phyloP scores from a whole-genome alignment of 2,888 invertebrate species.

The Perizoma affinitatum region DNA sequence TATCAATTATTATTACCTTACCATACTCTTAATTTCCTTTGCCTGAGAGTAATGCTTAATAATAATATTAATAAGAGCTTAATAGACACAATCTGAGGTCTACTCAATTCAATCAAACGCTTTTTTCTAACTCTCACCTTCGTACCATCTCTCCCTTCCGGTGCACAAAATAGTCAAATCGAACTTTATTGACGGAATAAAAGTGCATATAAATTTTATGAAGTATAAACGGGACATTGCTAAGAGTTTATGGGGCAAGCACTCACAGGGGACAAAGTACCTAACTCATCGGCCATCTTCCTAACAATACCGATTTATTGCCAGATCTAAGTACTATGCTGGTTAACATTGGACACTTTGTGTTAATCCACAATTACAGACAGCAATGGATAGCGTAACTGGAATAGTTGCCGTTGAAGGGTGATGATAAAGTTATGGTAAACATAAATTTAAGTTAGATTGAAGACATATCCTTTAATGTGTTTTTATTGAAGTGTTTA shows the following conservation, averaged over 20 bases:
- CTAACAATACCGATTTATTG: constrained; percentile 29
- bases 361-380: constrained; percentile 25
- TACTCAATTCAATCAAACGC: background rate
- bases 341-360: background rate
- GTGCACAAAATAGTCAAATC: constrained; percentile 73
- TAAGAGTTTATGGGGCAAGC: constrained; percentile 71
- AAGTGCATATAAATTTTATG: constrained; percentile 83
- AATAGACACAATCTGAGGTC: background rate
- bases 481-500: constrained; percentile 79
- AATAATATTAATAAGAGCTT: too few species aligned
- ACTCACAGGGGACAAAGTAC: constrained; percentile 62
- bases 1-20: too few species aligned
- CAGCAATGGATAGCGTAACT: constrained; percentile 17
- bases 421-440: constrained; percentile 61
- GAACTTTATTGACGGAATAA: constrained; percentile 78
- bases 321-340: constrained; percentile 24
- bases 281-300: constrained; percentile 33
- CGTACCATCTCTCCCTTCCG: constrained; percentile 38
- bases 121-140: constrained; percentile 34
- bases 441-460: constrained; percentile 78
- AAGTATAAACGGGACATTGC: constrained; percentile 78
- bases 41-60: too few species aligned
- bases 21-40: too few species aligned
- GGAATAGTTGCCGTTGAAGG: constrained; percentile 38
- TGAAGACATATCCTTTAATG: constrained; percentile 79